A percentile compares a stretch with the other conserved stretches of the same genome.
phyloP scores from a whole-genome alignment of 2,797 vertebrate genomes.

The Chrysocyon brachyurus region DNA sequence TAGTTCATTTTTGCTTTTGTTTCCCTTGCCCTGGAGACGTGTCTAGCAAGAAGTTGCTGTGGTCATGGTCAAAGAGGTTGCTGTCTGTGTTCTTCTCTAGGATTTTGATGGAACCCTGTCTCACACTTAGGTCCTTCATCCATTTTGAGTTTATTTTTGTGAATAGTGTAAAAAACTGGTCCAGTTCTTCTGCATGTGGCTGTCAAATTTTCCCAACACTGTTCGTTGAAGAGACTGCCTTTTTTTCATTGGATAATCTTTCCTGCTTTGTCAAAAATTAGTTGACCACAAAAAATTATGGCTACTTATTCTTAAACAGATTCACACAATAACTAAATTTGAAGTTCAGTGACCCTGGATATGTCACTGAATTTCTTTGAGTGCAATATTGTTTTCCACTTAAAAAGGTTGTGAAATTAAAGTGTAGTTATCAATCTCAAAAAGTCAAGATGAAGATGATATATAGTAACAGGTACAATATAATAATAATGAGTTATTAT shows the following conservation, averaged over 20 bases:
- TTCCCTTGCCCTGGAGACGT: too few species aligned
- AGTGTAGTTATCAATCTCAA: neutral
- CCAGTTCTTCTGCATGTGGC: neutral
- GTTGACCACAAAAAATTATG: neutral
- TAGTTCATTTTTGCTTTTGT: too few species aligned
- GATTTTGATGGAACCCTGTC: neutral
- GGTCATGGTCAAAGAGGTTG: neutral
- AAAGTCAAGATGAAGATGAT: neutral
- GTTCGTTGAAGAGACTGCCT: neutral
- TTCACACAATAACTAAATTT: neutral
- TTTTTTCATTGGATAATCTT: neutral
- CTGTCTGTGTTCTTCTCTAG: neutral
- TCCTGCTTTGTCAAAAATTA: neutral
- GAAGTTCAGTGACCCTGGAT: neutral
- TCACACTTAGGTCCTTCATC: neutral
- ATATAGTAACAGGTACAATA: neutral
- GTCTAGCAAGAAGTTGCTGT: neutral
- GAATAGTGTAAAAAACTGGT: neutral
- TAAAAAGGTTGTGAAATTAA: neutral
- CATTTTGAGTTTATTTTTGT: neutral
- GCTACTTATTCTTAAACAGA: neutral
- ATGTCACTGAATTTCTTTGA: neutral
- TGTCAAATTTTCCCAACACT: neutral
- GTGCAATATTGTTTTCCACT: neutral
- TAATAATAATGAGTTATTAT: neutral